Evolutionary conservation across 1,140 invertebrate species (phyloP).

Genomic region (Octopus sinensis): DNA sequence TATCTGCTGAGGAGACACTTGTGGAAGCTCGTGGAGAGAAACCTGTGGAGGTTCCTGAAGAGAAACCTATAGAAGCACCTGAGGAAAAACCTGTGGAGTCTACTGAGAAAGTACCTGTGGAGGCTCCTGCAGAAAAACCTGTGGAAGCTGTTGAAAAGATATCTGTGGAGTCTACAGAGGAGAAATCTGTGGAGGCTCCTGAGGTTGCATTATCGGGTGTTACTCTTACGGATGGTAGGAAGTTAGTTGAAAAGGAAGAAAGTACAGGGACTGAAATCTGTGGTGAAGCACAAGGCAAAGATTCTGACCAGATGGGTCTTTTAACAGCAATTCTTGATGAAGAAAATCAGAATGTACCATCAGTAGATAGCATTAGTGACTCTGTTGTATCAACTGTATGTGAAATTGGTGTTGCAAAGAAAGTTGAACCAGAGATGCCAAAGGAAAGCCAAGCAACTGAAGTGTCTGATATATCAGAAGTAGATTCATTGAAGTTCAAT

Average conservation of each 20-base stretch:
- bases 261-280: too few relatives aligned
- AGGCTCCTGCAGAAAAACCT: background rate
- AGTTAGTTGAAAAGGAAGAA: too few relatives aligned
- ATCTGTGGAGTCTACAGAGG: background rate
- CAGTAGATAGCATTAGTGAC: background rate
- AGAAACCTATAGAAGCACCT: too few relatives aligned
- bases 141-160: background rate
- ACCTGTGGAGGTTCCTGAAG: background rate
- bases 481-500: too few relatives aligned
- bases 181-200: background rate
- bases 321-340: background rate
- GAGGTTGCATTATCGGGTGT: too few relatives aligned
- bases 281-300: background rate
- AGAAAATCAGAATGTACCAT: background rate
- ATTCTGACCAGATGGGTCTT: background rate
- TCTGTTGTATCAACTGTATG: background rate
- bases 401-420: conserved; percentile 2
- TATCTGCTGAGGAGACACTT: background rate
- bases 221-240: too few relatives aligned
- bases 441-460: background rate
- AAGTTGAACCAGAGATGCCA: background rate
- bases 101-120: background rate
- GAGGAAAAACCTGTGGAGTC: background rate
- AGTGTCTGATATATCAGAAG: background rate
- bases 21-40: background rate